Evolutionary conservation across 2,113 vertebrate genomes (phyloP).

Genomic region (Tamias sibiricus): DNA sequence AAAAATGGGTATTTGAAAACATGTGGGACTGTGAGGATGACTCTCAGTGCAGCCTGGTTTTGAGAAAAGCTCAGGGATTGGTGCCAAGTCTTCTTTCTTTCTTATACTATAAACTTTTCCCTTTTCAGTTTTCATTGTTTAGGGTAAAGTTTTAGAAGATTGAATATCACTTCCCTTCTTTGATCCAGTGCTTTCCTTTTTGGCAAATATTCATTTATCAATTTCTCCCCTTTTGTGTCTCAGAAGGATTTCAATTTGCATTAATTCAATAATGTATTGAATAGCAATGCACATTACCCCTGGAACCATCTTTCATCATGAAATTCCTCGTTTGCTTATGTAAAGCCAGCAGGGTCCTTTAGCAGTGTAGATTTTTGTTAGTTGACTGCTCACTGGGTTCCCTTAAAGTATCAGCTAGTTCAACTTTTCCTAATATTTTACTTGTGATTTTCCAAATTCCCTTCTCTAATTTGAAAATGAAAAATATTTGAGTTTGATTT

Average conservation of each 20-base stretch:
- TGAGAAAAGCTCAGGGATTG: neutral
- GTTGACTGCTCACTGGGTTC: neutral
- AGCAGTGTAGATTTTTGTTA: neutral
- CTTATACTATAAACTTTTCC: conserved; percentile 4
- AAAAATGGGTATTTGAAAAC: conserved; percentile 57
- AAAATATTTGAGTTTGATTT: neutral
- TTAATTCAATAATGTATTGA: conserved; percentile 10
- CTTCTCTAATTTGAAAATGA: neutral
- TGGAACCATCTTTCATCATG: neutral
- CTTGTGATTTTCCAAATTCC: neutral
- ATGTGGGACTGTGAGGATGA: neutral
- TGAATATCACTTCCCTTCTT: neutral
- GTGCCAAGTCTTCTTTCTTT: neutral
- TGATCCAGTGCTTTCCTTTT: neutral
- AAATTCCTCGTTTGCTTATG: neutral
- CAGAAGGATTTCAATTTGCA: neutral
- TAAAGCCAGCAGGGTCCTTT: neutral
- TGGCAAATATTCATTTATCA: conserved; percentile 22
- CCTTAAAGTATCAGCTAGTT: neutral
- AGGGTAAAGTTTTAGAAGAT: conserved; percentile 3
- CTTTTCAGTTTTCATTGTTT: conserved; percentile 12
- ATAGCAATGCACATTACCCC: neutral
- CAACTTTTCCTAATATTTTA: neutral
- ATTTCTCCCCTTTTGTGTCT: neutral
- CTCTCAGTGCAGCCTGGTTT: neutral